These are phyloP conservation scores for Apantesis nais DNA, from an alignment of 2,888 invertebrate genomes.

Conservation along the genomic window DNA sequence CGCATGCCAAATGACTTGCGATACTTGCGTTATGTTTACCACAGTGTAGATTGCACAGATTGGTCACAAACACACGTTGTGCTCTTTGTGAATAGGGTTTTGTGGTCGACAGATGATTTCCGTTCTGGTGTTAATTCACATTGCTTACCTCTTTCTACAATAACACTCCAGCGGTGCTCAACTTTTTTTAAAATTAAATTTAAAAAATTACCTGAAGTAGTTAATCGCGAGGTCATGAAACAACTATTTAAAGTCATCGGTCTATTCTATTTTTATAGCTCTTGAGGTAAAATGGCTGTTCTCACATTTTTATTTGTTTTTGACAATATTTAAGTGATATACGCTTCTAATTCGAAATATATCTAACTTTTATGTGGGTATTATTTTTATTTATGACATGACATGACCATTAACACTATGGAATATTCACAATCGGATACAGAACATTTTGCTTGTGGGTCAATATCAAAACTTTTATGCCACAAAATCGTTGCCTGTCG, in stretches of 20 bases:
- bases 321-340: not conserved
- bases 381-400: not conserved
- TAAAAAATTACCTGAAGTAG: not conserved
- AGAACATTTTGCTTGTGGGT: not conserved
- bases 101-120: slow-evolving; percentile 60
- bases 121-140: slow-evolving; percentile 33
- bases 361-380: not conserved
- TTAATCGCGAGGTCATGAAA: not conserved
- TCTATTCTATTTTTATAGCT: not conserved
- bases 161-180: slow-evolving; percentile 25
- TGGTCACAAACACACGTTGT: slow-evolving; percentile 58
- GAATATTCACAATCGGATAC: not conserved
- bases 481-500: not conserved
- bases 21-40: slow-evolving; percentile 56
- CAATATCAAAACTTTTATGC: not conserved
- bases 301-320: not conserved
- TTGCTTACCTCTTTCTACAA: slow-evolving; percentile 28
- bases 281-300: too few relatives aligned
- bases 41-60: slow-evolving; percentile 74
- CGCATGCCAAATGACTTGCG: slow-evolving; percentile 70
- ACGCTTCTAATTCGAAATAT: not conserved
- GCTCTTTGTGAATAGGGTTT: slow-evolving; percentile 32
- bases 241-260: not conserved
- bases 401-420: not conserved
- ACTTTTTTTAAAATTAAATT: not conserved